Evolutionary conservation across 2,113 vertebrate genomes (phyloP).

Genomic region (Laterallus jamaicensis): DNA sequence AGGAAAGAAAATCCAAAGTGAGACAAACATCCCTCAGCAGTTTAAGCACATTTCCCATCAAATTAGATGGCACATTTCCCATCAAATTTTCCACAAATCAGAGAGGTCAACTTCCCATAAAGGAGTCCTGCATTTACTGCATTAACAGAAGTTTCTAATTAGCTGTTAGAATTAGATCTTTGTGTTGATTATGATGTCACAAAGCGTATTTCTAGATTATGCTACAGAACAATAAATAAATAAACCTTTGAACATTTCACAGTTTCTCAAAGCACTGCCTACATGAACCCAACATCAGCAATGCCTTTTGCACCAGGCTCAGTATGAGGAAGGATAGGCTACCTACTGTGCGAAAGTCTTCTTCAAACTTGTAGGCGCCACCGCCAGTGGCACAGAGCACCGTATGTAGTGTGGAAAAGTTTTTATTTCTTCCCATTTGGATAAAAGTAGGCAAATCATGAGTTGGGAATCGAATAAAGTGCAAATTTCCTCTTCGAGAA

Average conservation of each 20-base stretch:
- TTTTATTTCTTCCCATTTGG: constrained; percentile 85
- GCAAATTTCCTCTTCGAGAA: constrained; percentile 81
- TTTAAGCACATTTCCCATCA: background rate
- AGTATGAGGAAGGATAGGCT: background rate
- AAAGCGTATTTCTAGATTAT: no score
- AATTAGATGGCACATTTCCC: background rate
- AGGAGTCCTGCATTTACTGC: background rate
- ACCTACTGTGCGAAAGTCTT: constrained; percentile 86
- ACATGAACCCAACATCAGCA: background rate
- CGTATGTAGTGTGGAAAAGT: constrained; percentile 84
- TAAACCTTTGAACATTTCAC: background rate
- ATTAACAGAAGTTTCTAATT: background rate
- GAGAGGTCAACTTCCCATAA: background rate
- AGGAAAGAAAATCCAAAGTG: background rate
- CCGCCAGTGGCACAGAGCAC: constrained; percentile 85
- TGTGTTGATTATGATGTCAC: background rate
- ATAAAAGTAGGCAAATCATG: constrained; percentile 85
- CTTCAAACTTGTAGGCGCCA: constrained; percentile 85
- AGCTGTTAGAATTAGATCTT: background rate
- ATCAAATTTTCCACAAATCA: background rate
- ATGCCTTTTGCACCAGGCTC: background rate
- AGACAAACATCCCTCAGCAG: background rate
- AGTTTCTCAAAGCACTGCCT: background rate
- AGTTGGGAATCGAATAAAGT: constrained; percentile 86
- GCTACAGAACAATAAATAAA: background rate